These are phyloP conservation scores for Dione vanillae DNA, from an alignment of 2,888 invertebrate genomes.

Conservation along the genomic window DNA sequence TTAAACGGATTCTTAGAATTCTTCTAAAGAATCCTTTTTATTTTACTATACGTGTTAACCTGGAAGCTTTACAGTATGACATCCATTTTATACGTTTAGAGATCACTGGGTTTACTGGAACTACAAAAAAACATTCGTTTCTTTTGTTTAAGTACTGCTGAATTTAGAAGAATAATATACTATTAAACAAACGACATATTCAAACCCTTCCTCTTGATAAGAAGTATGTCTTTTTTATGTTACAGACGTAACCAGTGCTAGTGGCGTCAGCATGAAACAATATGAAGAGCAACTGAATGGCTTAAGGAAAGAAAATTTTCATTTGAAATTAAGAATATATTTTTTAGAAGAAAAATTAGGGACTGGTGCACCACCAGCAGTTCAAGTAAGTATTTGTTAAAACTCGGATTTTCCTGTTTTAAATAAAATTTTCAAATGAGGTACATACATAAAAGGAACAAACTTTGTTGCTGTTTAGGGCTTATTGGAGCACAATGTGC, in stretches of 20 bases:
- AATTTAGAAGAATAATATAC: not conserved
- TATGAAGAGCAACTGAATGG: conserved; percentile 93
- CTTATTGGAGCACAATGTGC: conserved; percentile 76
- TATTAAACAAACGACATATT: not conserved
- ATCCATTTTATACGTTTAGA: too few relatives aligned
- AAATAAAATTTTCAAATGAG: not conserved
- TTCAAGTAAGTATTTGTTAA: conserved; percentile 84
- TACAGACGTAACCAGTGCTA: conserved; percentile 72
- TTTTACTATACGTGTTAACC: too few relatives aligned
- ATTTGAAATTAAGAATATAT: conserved; percentile 94
- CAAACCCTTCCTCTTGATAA: not conserved
- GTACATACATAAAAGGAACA: too few relatives aligned
- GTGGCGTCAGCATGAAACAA: conserved; percentile 93
- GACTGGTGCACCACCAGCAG: conserved; percentile 85
- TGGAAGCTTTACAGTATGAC: too few relatives aligned
- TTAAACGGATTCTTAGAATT: too few relatives aligned
- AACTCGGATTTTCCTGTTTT: not conserved
- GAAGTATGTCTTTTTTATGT: conserved; percentile 1
- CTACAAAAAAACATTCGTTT: too few relatives aligned
- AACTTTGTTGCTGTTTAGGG: conserved; percentile 64
- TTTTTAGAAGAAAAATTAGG: conserved; percentile 94
- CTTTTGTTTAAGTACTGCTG: not conserved
- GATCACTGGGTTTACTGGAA: too few relatives aligned
- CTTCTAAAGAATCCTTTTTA: too few relatives aligned
- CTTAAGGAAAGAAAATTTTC: conserved; percentile 95